Evolutionary conservation across 2,113 vertebrate species (phyloP).

Genomic region (Zosterops japonicus): DNA sequence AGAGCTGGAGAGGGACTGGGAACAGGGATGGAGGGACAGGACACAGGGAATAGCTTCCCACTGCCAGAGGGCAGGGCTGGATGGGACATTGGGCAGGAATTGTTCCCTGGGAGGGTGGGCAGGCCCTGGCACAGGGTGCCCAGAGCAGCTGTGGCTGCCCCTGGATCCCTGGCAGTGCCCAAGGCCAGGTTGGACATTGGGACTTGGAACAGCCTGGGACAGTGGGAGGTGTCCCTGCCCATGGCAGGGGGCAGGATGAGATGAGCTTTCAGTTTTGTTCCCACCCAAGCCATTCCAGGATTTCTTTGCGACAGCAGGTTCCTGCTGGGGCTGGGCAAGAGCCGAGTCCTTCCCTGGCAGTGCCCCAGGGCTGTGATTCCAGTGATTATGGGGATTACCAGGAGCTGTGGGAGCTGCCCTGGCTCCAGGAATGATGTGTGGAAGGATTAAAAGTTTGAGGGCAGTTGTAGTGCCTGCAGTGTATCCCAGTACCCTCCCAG

Average conservation of each 20-base stretch:
- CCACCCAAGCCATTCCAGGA: fast-evolving
- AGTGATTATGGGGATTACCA: fast-evolving
- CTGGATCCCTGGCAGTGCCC: background rate
- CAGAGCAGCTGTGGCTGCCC: background rate
- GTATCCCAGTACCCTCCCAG: background rate
- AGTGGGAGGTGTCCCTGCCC: background rate
- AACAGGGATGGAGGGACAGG: background rate
- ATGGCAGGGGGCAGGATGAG: fast-evolving
- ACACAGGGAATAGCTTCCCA: background rate
- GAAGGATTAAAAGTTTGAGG: background rate
- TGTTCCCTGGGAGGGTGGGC: background rate
- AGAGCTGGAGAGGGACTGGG: background rate
- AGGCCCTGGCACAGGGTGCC: background rate
- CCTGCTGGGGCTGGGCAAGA: background rate
- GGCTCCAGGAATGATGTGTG: background rate
- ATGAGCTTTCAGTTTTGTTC: background rate
- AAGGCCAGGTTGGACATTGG: background rate
- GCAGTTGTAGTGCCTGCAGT: background rate
- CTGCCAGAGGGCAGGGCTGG: fast-evolving
- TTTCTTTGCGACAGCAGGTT: background rate
- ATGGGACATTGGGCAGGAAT: background rate
- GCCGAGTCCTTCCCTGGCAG: background rate
- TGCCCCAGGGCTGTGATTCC: background rate
- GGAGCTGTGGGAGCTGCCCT: fast-evolving
- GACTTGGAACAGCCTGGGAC: background rate